These are phyloP conservation scores for Diploptera punctata DNA, from an alignment of 2,888 invertebrate genomes.

Conservation along the genomic window DNA sequence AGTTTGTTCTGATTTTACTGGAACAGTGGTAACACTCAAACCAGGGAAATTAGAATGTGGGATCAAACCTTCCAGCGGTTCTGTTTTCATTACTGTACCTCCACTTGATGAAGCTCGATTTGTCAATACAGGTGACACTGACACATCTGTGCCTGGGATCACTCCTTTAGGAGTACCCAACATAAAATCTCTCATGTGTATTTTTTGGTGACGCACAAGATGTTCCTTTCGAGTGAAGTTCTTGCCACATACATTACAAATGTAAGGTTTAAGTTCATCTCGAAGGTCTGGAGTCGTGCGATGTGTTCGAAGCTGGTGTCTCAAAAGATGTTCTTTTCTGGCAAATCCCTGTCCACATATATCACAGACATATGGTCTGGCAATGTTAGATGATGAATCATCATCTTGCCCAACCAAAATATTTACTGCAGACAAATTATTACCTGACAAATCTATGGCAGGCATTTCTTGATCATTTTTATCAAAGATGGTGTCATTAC, in stretches of 20 bases:
- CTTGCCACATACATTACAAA: conserved; percentile 44
- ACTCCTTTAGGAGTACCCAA: conserved; percentile 25
- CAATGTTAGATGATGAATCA: not conserved
- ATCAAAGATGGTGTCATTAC: too few species aligned
- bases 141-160: conserved; percentile 21
- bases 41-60: conserved; percentile 18
- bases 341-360: conserved; percentile 44
- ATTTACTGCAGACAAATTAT: not conserved
- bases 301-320: conserved; percentile 45
- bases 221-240: conserved; percentile 48
- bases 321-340: conserved; percentile 45
- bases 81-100: conserved; percentile 9
- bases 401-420: not conserved
- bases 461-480: too few species aligned
- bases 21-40: conserved; percentile 7
- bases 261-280: conserved; percentile 37
- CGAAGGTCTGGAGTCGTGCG: conserved; percentile 10
- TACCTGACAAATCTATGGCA: not conserved
- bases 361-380: conserved; percentile 18
- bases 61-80: conserved; percentile 27
- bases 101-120: conserved; percentile 14
- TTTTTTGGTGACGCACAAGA: conserved; percentile 43
- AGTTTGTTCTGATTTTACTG: not conserved
- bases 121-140: conserved; percentile 17
- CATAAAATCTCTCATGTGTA: conserved; percentile 38